A percentile compares a stretch with the other conserved stretches of the same genome.
Evolutionary conservation across 1,140 invertebrate species (phyloP).

Genomic region (Aricia agestis): DNA sequence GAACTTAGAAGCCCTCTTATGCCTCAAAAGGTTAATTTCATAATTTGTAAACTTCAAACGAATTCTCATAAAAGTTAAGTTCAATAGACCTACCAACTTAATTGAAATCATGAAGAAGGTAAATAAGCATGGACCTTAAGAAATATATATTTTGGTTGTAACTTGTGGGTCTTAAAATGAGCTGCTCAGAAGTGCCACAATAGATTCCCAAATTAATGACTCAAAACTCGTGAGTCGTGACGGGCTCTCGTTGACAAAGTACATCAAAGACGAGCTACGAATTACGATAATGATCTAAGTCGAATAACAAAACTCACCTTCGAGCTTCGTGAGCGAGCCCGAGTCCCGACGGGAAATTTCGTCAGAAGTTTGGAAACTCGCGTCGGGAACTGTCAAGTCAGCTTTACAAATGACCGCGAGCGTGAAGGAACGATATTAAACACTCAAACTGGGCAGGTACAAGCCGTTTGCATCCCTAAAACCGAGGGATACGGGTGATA

Average conservation of each 20-base stretch:
- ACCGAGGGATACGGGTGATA: neutral
- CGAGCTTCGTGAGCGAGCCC: neutral
- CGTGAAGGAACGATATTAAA: slow-evolving; percentile 38
- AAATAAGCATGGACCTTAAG: no score
- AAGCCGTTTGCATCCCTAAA: neutral
- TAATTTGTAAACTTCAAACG: no score
- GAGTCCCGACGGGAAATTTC: neutral
- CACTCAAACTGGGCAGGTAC: slow-evolving; percentile 14
- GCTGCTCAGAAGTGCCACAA: neutral
- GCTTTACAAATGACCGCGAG: slow-evolving; percentile 40
- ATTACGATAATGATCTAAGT: neutral
- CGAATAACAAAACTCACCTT: neutral
- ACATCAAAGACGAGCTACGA: neutral
- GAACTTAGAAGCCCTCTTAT: no score
- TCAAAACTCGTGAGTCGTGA: neutral
- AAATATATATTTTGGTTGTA: no score
- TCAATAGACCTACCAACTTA: no score
- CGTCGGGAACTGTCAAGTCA: slow-evolving; percentile 29
- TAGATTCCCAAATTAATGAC: neutral
- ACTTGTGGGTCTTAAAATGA: no score
- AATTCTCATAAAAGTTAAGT: no score
- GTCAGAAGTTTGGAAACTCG: slow-evolving; percentile 16
- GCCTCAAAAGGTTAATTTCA: no score
- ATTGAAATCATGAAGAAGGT: no score
- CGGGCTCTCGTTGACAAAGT: neutral